Evolutionary conservation across 2,113 vertebrate genomes (phyloP).

Genomic region (Ranitomeya variabilis): DNA sequence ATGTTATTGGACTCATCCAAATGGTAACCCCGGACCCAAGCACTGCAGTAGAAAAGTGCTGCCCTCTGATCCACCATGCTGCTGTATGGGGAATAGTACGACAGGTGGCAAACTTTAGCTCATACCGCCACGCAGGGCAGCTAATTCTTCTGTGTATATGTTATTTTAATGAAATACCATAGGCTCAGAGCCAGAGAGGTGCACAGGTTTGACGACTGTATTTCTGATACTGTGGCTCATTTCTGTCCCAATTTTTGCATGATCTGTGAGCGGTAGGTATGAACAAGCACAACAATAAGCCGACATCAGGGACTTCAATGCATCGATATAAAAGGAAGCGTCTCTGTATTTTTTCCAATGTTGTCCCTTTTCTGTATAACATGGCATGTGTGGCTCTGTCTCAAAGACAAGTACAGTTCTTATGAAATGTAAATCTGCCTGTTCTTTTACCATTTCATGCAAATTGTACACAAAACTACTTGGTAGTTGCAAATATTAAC

Average conservation of each 20-base stretch:
- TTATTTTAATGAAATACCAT: neutral
- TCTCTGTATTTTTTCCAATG: constrained; percentile 8
- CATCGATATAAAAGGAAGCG: neutral
- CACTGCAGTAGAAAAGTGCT: too few relatives aligned
- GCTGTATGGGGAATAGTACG: too few relatives aligned
- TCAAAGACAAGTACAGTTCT: neutral
- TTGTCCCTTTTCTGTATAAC: constrained; percentile 14
- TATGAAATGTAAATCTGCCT: constrained; percentile 28
- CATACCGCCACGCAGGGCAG: too few relatives aligned
- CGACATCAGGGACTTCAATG: constrained; percentile 11
- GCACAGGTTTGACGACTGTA: neutral
- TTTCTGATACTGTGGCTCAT: neutral
- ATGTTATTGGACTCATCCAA: too few relatives aligned
- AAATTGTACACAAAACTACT: constrained; percentile 9
- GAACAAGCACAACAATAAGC: constrained; percentile 39
- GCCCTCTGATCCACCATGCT: too few relatives aligned
- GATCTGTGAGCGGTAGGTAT: constrained; percentile 8
- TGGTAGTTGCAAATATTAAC: constrained; percentile 3
- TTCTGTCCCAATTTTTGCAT: constrained; percentile 29
- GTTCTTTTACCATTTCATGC: neutral
- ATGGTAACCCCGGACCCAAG: too few relatives aligned
- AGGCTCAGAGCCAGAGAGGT: neutral
- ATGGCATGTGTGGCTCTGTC: constrained; percentile 1
- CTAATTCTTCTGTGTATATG: neutral
- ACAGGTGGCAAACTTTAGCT: too few relatives aligned